Percentiles rank a stretch among this genome's conserved stretches.
These are phyloP conservation scores for Anoplopoma fimbria DNA, from an alignment of 2,113 vertebrate genomes.

Conservation along the genomic window DNA sequence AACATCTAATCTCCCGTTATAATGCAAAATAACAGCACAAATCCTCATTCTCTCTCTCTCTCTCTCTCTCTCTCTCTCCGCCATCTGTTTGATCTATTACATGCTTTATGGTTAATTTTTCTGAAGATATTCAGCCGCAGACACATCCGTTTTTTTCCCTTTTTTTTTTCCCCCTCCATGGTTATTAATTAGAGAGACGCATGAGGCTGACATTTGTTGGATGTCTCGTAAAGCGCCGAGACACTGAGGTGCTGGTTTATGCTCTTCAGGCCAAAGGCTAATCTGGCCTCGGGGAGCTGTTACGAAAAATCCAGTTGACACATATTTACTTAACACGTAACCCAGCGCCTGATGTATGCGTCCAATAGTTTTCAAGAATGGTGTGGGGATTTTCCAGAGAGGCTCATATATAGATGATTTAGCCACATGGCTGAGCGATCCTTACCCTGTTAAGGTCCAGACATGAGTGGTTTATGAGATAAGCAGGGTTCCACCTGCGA, in stretches of 20 bases:
- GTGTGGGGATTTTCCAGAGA: slow-evolving; percentile 47
- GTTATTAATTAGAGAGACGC: slow-evolving; percentile 64
- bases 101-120: slow-evolving; percentile 53
- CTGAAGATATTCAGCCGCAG: slow-evolving; percentile 41
- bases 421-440: slow-evolving; percentile 37
- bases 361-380: slow-evolving; percentile 45
- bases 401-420: slow-evolving; percentile 66
- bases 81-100: slow-evolving; percentile 64
- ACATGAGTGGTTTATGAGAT: slow-evolving; percentile 61
- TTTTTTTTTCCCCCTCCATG: slow-evolving; percentile 11
- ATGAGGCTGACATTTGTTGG: slow-evolving; percentile 54
- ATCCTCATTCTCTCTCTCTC: slow-evolving; percentile 28
- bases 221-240: slow-evolving; percentile 23
- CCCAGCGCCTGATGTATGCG: slow-evolving; percentile 51
- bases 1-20: slow-evolving; percentile 43
- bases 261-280: slow-evolving; percentile 60
- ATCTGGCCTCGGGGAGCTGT: slow-evolving; percentile 66
- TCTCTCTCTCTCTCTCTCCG: not conserved
- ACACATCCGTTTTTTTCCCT: slow-evolving; percentile 54
- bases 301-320: slow-evolving; percentile 51
- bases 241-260: slow-evolving; percentile 54
- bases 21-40: slow-evolving; percentile 51
- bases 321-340: slow-evolving; percentile 56
- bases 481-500: slow-evolving; percentile 54
- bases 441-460: slow-evolving; percentile 35